A percentile compares a stretch with the other conserved stretches of the same genome.
Conservation (phyloP, 2,113 vertebrate species). For the Nesospiza acunhae region DNA sequence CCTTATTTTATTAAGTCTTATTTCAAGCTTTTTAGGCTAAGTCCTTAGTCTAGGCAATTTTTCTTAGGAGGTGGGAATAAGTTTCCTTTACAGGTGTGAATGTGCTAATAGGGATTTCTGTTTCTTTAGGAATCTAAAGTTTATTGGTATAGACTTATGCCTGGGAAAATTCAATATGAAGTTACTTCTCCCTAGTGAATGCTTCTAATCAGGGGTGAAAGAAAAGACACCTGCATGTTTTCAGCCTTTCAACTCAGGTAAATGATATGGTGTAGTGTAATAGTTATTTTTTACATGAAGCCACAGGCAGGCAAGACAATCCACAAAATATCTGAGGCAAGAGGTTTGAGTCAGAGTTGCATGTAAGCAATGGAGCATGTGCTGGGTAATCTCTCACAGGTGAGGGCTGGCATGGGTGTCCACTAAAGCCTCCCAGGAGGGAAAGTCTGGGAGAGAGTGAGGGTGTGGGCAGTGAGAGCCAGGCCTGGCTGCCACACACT, state of each 20-base stretch:
- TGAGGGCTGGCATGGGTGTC: background rate
- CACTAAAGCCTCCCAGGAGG: background rate
- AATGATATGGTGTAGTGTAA: background rate
- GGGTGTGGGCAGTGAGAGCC: background rate
- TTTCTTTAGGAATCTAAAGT: background rate
- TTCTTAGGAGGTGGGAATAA: background rate
- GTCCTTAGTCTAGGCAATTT: background rate
- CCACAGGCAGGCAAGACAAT: background rate
- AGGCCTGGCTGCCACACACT: background rate
- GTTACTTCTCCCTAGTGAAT: background rate
- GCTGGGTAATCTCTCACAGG: background rate
- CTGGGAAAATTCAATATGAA: background rate
- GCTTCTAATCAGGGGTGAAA: background rate
- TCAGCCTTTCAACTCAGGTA: background rate
- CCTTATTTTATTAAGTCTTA: background rate
- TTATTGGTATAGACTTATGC: background rate
- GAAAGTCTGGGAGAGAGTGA: background rate
- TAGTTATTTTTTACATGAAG: background rate
- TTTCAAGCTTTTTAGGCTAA: background rate
- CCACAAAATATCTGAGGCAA: background rate
- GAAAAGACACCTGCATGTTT: background rate
- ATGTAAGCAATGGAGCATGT: rapidly evolving
- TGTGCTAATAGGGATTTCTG: background rate
- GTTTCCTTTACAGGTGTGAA: background rate
- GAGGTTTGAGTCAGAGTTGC: background rate